Evolutionary conservation across 2,797 vertebrate genomes (phyloP), one percentile per base, ranked within the genome.

Genomic region (Tapera naevia): DNA sequence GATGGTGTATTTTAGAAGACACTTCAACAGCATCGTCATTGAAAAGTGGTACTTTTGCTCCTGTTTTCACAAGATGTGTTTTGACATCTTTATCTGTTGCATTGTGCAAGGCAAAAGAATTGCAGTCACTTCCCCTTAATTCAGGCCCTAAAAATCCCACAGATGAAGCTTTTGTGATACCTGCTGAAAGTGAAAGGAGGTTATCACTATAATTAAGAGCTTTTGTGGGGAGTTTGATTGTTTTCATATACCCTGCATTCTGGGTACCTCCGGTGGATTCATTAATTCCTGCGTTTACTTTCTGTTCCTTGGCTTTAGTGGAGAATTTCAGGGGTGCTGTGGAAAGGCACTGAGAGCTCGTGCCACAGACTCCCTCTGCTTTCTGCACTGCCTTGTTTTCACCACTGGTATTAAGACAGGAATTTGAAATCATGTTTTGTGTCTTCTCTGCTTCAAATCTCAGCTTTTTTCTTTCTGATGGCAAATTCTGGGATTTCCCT

Each of bases 391-490:
- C 56, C 7, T 28, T 74, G 57, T 8, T 80, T 75, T 69, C 89
- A 11, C 35, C 46, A 6, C 43, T 33, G 23, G 88, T 43, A 50
- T 45, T 41, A 41, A 45, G 12, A 25, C 48, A 81, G 37, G 37
- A 19, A 69, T 76, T 74, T 18, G 78, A 56, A 60, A 65, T 61
- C 9, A 56, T 10, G 9, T 37, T 91, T 65, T 93, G 89, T 45
- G 23, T 86, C 48, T 61, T 88, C 48, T 92, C 91, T 60, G 56
- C 64, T 32, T 98, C 98, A 6, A 99, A 99, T 96, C 98, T 98
- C 67, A 98, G 97, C 90, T 99, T 99, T 96, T 99, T 99, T 91
- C 98, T 98, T 86, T 99, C 98, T 4, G 98, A 98, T 48, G 98
- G 98, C 84, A 98, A 92, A 39, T 96, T 94, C 56, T 97, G 94